phyloP scores from a whole-genome alignment of 2,113 vertebrate genomes.

The Brienomyrus brachyistius region DNA sequence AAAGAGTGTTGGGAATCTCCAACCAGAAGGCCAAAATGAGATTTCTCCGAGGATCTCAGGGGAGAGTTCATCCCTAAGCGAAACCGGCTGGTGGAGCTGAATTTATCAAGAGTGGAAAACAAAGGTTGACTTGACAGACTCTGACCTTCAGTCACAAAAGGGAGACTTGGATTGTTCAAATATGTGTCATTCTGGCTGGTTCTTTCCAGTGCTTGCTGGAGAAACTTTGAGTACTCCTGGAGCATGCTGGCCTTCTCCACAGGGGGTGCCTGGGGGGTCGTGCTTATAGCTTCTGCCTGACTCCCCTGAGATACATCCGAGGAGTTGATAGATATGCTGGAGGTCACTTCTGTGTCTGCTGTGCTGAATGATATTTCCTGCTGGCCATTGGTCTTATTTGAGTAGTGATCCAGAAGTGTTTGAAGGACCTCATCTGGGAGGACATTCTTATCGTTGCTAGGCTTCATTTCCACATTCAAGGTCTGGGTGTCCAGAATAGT shows the following conservation, averaged over 20 bases:
- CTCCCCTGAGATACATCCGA: slow-evolving; percentile 81
- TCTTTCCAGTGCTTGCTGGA: slow-evolving; percentile 95
- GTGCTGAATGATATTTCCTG: slow-evolving; percentile 92
- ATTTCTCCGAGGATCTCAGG: slow-evolving; percentile 88
- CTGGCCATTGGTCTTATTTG: slow-evolving; percentile 91
- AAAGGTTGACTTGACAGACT: slow-evolving; percentile 60
- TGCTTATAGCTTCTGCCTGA: slow-evolving; percentile 71
- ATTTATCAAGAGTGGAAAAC: slow-evolving; percentile 87
- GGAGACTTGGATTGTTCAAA: slow-evolving; percentile 93
- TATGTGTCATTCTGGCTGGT: slow-evolving; percentile 99
- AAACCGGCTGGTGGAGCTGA: slow-evolving; percentile 83
- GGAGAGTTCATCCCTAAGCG: slow-evolving; percentile 91
- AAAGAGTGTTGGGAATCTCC: slow-evolving; percentile 94
- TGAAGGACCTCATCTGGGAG: slow-evolving; percentile 96
- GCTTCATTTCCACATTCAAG: slow-evolving; percentile 81
- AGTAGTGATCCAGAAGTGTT: slow-evolving; percentile 93
- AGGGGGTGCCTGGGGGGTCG: slow-evolving; percentile 74
- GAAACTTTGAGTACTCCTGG: slow-evolving; percentile 96
- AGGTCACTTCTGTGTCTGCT: slow-evolving; percentile 90
- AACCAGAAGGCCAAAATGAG: slow-evolving; percentile 90
- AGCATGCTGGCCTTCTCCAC: slow-evolving; percentile 94
- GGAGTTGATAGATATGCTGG: slow-evolving; percentile 94
- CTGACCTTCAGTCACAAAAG: slow-evolving; percentile 82
- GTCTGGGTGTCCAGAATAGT: slow-evolving; percentile 84
- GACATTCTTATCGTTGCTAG: slow-evolving; percentile 85